Evolutionary conservation across 2,797 vertebrate species (phyloP), one percentile per base, ranked within the genome.

Genomic region (Sphaeramia orbicularis): DNA sequence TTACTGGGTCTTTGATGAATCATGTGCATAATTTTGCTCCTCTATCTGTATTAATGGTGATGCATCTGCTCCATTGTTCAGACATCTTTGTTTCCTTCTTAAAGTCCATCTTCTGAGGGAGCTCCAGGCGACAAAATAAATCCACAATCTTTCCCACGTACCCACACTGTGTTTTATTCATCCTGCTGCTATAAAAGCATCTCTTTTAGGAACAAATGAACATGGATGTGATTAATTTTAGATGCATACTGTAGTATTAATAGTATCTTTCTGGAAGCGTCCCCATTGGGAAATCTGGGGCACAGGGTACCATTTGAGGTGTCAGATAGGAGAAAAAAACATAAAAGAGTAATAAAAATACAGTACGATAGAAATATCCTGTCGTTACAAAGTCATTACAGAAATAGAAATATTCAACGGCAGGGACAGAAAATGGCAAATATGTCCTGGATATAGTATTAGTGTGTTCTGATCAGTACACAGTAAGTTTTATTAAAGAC

Each of bases 231-330:
- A 56, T 52, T 71, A 58, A 65, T 56, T 73, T 68, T 73, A 76
- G 74, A 70, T 59, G 48, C 57, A 60, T 16, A n/a, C 37, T 36
- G 54, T n/a, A 35, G 32, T 81, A 78, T 78, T 81, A 67, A 78
- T 84, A 76, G 74, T 21, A 72, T 53, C 55, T 47, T 66, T n/a
- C 18, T 44, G 62, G 50, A 50, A 56, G 57, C 56, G 56, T 59
- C 14, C 55, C 55, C n/a, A 1, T 4, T 52, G 71, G 74, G 61
- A 75, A 32, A 70, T 73, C 74, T 66, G 44, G 71, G 71, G 40
- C 81, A 66, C 43, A 54, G 42, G 61, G 62, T 14, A 52, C 4
- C 6, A 53, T 59, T 59, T 43, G 55, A 58, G 43, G 55, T 57
- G 56, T 62, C 52, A 43, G 13, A 69, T 24, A 27, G 68, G 47